A percentile compares a stretch with the other conserved stretches of the same genome.
Conservation (phyloP, 1,140 invertebrate species). For the Globodera rostochiensis region DNA sequence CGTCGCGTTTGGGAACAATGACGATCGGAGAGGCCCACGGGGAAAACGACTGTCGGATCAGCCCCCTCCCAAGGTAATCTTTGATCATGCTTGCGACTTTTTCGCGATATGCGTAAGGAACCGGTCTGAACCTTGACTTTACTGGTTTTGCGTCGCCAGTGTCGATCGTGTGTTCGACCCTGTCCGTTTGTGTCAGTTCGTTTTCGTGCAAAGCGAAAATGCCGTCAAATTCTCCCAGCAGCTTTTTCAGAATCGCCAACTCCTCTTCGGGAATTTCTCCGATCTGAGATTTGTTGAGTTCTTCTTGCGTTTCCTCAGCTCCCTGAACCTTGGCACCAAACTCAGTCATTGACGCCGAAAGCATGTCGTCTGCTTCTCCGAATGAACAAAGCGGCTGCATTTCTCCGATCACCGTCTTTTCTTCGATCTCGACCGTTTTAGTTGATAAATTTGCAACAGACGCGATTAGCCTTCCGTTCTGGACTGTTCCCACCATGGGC, state of each 20-base stretch:
- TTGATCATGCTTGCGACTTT: slow-evolving; percentile 22
- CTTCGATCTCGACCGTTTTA: background rate
- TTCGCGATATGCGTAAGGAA: slow-evolving; percentile 25
- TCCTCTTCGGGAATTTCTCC: background rate
- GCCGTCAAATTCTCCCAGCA: background rate
- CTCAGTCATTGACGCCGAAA: background rate
- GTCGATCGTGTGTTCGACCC: background rate
- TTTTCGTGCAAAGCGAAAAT: slow-evolving; percentile 1
- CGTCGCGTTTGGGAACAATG: slow-evolving; percentile 69
- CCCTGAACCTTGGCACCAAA: background rate
- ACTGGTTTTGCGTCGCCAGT: background rate
- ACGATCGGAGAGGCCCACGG: slow-evolving; percentile 63
- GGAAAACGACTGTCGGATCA: too few species aligned
- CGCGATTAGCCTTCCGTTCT: background rate
- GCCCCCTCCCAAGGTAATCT: slow-evolving; percentile 19
- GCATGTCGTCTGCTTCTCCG: background rate
- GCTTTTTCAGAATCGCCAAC: background rate
- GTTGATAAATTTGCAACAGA: background rate
- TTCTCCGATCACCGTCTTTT: background rate
- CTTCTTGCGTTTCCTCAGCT: background rate
- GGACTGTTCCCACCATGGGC: background rate
- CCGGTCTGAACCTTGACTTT: background rate
- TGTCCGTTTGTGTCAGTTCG: slow-evolving; percentile 8
- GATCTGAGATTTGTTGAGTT: background rate
- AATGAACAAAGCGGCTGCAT: background rate